These are phyloP conservation scores for Oplegnathus fasciatus DNA, from an alignment of 2,113 vertebrate species.

Conservation along the genomic window DNA sequence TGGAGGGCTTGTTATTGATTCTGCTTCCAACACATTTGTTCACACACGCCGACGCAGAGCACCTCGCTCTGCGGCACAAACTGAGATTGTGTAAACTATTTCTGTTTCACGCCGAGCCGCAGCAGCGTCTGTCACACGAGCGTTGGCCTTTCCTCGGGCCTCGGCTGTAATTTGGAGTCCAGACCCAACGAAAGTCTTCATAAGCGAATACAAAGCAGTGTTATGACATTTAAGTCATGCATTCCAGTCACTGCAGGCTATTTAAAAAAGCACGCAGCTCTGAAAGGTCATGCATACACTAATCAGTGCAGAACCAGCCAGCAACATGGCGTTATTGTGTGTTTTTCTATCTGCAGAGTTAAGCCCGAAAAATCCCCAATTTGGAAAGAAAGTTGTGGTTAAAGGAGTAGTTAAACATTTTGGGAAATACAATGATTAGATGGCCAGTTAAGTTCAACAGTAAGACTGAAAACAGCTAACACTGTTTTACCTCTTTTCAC, in stretches of 20 bases:
- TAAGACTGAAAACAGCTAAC: background rate
- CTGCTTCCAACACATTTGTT: constrained; percentile 43
- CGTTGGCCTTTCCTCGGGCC: constrained; percentile 23
- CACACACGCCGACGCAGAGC: constrained; percentile 32
- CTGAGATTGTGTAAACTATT: background rate
- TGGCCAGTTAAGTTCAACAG: background rate
- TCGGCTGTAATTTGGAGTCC: constrained; percentile 18
- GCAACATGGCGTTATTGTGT: background rate
- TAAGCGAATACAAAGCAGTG: constrained; percentile 31
- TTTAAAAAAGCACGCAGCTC: constrained; percentile 47
- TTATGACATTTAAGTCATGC: constrained; percentile 62
- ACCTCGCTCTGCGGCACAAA: constrained; percentile 17
- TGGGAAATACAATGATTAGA: background rate
- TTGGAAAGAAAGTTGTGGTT: background rate
- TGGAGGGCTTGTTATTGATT: constrained; percentile 64
- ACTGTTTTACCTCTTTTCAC: background rate
- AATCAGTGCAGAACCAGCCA: constrained; percentile 28
- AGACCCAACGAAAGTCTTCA: constrained; percentile 21
- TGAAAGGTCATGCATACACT: constrained; percentile 64
- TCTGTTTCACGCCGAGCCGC: constrained; percentile 7
- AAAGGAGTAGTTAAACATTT: background rate
- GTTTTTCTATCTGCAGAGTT: constrained; percentile 11
- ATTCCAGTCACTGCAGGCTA: constrained; percentile 41
- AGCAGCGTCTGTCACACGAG: background rate
- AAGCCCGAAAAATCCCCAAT: background rate